A percentile compares a stretch with the other conserved stretches of the same genome.
phyloP scores from a whole-genome alignment of 2,113 vertebrate genomes.

The Grammomys surdaster region DNA sequence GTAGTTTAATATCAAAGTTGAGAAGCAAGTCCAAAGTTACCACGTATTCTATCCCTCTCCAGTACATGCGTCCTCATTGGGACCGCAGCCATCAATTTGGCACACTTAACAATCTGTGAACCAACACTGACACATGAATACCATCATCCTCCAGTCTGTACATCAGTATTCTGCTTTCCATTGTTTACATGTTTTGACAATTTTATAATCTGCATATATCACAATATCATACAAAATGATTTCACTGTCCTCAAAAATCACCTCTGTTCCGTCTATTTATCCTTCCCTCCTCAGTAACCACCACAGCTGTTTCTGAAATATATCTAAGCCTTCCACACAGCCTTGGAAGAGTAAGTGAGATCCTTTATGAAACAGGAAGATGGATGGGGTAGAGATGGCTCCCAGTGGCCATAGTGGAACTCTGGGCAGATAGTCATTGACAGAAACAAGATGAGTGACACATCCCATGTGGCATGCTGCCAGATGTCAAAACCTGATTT shows the following conservation, averaged over 20 bases:
- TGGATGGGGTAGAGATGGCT: not conserved
- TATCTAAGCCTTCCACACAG: not conserved
- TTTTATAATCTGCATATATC: not conserved
- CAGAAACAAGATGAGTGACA: not conserved
- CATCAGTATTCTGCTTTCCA: not conserved
- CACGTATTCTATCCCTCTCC: too few relatives aligned
- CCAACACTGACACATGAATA: not conserved
- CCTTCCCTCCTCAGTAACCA: not conserved
- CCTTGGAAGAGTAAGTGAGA: not conserved
- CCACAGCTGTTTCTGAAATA: not conserved
- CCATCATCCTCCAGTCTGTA: not conserved
- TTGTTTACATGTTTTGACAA: not conserved
- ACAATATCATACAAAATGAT: not conserved
- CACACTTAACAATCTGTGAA: not conserved
- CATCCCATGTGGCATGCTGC: not conserved
- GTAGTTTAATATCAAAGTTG: not conserved
- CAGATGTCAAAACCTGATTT: not conserved
- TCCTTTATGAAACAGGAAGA: not conserved
- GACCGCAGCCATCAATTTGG: not conserved
- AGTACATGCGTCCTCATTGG: too few relatives aligned
- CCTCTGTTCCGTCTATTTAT: not conserved
- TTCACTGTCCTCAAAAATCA: conserved; percentile 8
- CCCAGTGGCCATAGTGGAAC: not conserved
- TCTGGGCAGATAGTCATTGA: not conserved
- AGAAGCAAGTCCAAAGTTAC: not conserved